phyloP scores from a whole-genome alignment of 2,888 invertebrate genomes.

The Andricus quercusramuli region DNA sequence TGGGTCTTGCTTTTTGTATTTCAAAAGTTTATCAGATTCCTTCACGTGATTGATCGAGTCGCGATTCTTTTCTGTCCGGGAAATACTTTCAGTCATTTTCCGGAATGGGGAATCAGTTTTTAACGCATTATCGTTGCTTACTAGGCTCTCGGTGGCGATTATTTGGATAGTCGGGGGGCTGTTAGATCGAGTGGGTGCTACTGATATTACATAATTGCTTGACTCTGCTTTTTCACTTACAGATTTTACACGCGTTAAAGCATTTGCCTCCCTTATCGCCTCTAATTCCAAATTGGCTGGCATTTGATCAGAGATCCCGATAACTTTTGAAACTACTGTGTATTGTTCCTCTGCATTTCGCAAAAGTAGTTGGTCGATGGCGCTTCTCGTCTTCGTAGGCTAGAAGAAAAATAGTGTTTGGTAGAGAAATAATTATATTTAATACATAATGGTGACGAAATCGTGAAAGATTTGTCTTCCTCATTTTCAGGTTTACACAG shows the following conservation, averaged over 20 bases:
- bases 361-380: constrained; percentile 70
- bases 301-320: neutral
- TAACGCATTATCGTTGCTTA: neutral
- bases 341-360: constrained; percentile 65
- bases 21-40: constrained; percentile 56
- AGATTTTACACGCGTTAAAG: neutral
- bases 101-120: neutral
- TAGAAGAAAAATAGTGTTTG: constrained; percentile 49
- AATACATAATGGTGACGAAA: no score
- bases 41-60: constrained; percentile 30
- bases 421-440: neutral
- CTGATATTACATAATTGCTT: constrained; percentile 8
- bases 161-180: constrained; percentile 31
- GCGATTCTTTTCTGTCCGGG: neutral
- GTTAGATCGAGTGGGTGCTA: constrained; percentile 9
- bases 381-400: constrained; percentile 63
- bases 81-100: neutral
- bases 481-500: neutral
- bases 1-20: constrained; percentile 46
- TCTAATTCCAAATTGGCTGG: neutral
- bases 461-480: neutral
- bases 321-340: neutral
- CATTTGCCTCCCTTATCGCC: neutral
- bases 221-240: neutral
- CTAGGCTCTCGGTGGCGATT: constrained; percentile 7